Base-by-base conservation (phyloP, 2,797 vertebrate species). In the Danio tinwini region DNA sequence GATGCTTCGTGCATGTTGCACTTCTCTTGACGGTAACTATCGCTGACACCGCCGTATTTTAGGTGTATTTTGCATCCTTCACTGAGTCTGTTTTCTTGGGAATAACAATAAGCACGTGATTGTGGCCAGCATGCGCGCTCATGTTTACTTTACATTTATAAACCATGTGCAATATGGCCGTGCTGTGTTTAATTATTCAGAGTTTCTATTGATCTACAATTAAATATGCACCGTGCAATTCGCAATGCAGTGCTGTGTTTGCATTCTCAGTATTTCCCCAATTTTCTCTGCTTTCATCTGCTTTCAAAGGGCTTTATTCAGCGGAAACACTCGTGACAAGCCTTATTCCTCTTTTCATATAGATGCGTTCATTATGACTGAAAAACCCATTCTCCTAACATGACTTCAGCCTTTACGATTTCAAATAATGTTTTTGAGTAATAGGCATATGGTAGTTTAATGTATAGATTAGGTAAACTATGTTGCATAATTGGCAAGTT, bases 271-370 rank as follows among this genome's bases (percentile, higher is more conserved):
- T 55, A 39, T 53, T 82, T 70, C 74, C 19, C 53, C 10, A 8
- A 63, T 72, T 74, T 56, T 13, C 8, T 44, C 78, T 82, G 45
- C 69, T 74, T 90, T 90, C 82, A 52, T 87, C 79, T 81, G 0
- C 81, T 85, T 88, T 90, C 86, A 72, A 89, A 84, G 78, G 59
- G 19, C 50, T 49, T 85, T 71, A 3, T 74, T 44, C 61, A 77
- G 53, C 76, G 83, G 83, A 85, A 85, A 56, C 49, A 82, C 90
- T 92, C 81, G 92, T 92, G 90, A 92, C 88, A 44, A 29, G 81
- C 69, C 85, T 85, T 91, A 82, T 84, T 81, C 84, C 37, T 82
- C 74, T 77, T 64, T 70, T 70, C 71, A n/a, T 5, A 16, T 29
- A 69, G 75, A 39, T 7, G 3, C 63, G 3, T 4, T 37, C 39